Base-by-base conservation (phyloP, 53 echinoderm and acorn worm species). In the Holothuria scabra region DNA sequence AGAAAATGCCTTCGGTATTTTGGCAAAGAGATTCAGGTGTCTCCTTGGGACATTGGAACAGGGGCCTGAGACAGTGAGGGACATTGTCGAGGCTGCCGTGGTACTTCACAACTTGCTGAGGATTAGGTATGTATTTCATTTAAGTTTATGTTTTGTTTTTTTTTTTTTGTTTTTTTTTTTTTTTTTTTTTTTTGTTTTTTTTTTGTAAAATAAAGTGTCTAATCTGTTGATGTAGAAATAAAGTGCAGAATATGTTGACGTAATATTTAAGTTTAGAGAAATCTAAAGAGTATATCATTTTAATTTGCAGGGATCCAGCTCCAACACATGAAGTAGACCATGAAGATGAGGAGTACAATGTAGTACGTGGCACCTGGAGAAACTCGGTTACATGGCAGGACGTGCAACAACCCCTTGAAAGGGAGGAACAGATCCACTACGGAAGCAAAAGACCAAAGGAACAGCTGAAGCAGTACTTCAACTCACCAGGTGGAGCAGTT, bases 1-100 rank as follows among this genome's bases (percentile, higher is more conserved):
- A 28, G 85, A 85, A 30, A 85, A 85, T 80, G 78, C 89, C 37
- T 89, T 89, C 76, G 89, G 89, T 24, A 89, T 85, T 38, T 58
- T 89, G 60, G 79, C 89, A 19, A 80, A 60, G 38, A 46, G 85
- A 48, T 84, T 70, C 59, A n/a, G 72, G n/a, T 84, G 75, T 31
- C 70, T 84, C 21, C 82, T 87, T 34, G 67, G 56, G 12, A 88
- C 82, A 32, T 62, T 88, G 68, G 22, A 83, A 56, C 75, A 72
- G 60, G 38, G 56, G 32, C 28, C 74, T 3, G 63, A 60, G 13
- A 83, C 28, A 10, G 88, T 83, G 12, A 3, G 70, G 11, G 37
- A 29, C 28, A 23, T 74, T 10, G 7, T 74, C 3, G 21, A 74
- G 60, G n/a, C 24, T 20, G 1, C 23, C 19, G 59, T 88, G 1